These are phyloP conservation scores for Polia nebulosa DNA, from an alignment of 2,888 invertebrate species.

Conservation along the genomic window DNA sequence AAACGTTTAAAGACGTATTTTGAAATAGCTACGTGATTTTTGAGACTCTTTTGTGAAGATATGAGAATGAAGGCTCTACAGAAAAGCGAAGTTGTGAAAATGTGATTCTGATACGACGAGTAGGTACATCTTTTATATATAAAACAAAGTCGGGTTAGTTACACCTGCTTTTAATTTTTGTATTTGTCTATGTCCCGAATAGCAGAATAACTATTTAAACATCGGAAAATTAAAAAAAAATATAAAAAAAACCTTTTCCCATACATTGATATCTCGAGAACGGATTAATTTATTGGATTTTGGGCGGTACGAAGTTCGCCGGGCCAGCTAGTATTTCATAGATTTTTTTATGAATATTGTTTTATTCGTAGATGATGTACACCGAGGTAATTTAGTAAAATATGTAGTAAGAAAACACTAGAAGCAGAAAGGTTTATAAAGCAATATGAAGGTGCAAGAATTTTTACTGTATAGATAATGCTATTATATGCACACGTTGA, in stretches of 20 bases:
- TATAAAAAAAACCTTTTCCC: no score
- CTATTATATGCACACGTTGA: neutral
- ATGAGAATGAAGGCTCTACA: neutral
- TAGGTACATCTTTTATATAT: no score
- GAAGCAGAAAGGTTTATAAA: neutral
- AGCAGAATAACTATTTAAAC: no score
- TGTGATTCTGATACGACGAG: neutral
- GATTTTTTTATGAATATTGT: neutral
- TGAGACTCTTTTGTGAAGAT: neutral
- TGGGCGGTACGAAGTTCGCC: no score
- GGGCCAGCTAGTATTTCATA: no score
- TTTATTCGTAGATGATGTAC: neutral
- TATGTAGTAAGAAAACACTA: neutral
- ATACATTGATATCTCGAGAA: no score
- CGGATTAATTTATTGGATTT: no score
- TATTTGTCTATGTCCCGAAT: no score
- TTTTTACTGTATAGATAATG: neutral
- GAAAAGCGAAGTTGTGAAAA: neutral
- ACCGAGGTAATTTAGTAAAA: neutral
- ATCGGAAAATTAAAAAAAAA: no score
- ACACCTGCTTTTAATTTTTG: no score
- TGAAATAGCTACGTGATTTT: neutral
- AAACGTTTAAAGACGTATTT: slow-evolving; percentile 24
- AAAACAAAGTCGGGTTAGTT: no score
- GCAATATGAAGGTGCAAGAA: neutral